A percentile compares a stretch with the other conserved stretches of the same genome.
Evolutionary conservation across 2,113 vertebrate species (phyloP).

Genomic region (Dicaeum eximium): DNA sequence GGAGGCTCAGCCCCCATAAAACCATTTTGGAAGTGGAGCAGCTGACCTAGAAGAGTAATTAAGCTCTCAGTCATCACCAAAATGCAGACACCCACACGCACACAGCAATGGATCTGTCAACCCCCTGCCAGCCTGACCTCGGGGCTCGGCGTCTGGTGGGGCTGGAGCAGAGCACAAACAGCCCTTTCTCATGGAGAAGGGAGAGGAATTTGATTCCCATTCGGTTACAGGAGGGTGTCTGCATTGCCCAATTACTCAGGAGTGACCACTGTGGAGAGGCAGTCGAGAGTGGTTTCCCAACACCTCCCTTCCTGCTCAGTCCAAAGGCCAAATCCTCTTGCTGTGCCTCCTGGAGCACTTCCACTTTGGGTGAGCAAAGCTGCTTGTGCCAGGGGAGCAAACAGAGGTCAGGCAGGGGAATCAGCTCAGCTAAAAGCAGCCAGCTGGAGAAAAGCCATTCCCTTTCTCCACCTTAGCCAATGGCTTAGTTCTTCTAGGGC

Average conservation of each 20-base stretch:
- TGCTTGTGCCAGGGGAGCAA: background rate
- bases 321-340: background rate
- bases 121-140: constrained; percentile 16
- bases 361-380: background rate
- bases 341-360: background rate
- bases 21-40: background rate
- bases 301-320: background rate
- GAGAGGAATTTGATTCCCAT: background rate
- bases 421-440: background rate
- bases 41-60: constrained; percentile 13
- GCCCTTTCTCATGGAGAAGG: background rate
- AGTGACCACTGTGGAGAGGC: background rate
- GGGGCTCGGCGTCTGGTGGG: fast-evolving
- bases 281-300: background rate
- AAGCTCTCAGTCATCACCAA: background rate
- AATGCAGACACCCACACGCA: background rate
- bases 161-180: background rate
- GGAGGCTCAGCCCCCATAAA: constrained; percentile 17
- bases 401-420: background rate
- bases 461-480: constrained; percentile 19
- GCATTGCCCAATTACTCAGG: background rate
- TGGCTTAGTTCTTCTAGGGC: background rate
- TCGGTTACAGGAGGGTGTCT: background rate
- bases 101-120: background rate
- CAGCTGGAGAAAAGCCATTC: constrained; percentile 22